phyloP scores from a whole-genome alignment of 2,113 vertebrate species.

The Micromys minutus region DNA sequence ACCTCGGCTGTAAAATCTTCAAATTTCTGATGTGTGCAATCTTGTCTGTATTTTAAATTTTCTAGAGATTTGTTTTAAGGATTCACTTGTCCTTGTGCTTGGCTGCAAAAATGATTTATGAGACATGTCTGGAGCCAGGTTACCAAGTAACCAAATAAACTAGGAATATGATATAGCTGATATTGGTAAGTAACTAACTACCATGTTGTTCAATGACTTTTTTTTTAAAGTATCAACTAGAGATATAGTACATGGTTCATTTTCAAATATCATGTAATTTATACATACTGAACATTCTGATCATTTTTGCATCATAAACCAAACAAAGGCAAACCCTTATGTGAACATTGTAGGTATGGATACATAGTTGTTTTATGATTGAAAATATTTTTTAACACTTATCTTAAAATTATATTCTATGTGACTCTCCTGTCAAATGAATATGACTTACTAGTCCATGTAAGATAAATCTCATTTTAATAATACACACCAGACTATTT shows the following conservation, averaged over 20 bases:
- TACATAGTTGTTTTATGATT: background rate
- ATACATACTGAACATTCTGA: background rate
- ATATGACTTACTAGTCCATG: constrained; percentile 47
- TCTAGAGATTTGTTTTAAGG: background rate
- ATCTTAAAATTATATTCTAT: constrained; percentile 42
- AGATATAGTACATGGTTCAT: background rate
- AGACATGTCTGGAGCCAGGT: background rate
- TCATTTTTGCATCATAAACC: background rate
- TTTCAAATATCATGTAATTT: background rate
- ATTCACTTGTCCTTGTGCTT: background rate
- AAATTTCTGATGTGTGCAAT: background rate
- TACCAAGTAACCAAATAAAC: background rate
- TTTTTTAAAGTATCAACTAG: background rate
- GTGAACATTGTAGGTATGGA: background rate
- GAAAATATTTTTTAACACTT: constrained; percentile 35
- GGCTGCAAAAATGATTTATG: background rate
- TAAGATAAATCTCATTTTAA: background rate
- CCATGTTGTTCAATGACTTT: background rate
- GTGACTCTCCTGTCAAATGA: constrained; percentile 15
- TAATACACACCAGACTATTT: constrained; percentile 20
- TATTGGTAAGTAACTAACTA: constrained; percentile 16
- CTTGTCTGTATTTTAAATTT: background rate
- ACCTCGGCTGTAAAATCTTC: background rate
- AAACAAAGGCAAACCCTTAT: background rate
- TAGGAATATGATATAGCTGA: background rate